Base-by-base conservation (phyloP, 2,797 vertebrate genomes). In the Toxotes lorentzi region DNA sequence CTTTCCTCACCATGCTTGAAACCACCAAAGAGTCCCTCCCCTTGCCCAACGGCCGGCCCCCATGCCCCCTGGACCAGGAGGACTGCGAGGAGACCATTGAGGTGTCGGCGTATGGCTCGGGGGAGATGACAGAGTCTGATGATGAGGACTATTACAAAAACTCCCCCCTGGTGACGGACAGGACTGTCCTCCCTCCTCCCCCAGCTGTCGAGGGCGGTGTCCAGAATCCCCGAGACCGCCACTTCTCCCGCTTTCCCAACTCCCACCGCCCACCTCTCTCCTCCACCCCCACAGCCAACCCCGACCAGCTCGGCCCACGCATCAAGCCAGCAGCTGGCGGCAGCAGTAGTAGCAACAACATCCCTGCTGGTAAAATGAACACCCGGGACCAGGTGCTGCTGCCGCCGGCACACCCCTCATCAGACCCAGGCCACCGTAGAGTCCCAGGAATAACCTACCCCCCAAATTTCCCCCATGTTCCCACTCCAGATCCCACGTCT, bases 141-240 rank as follows among this genome's bases (percentile, higher is more conserved):
- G 97, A 98, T 66, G 97, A 98, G 93, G 97, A 98, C 93, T 98
- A 97, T 95, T 97, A 96, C 89, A 97, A 96, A 96, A 96, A 96
- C 80, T 95, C 95, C 38, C 94, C 93, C 88, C 89, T 97, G 86
- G 96, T 96, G 94, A 97, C 97, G 77, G 97, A 97, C 91, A 95
- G 96, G 91, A 97, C 96, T 89, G 95, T 96, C 78, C 94, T 96
- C 61, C 93, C 96, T 21, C 95, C 96, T 60, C 96, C 94, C 81
- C 96, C 94, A 2, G 94, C 91, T 53, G 96, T 66, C 17, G 92
- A 94, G 30, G 93, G 91, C 1, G 84, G 87, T 6, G 90, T 92
- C 81, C 92, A 94, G 82, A 93, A 86, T 92, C 95, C 95, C 86
- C 89, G 91, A 67, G 93, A 94, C 76, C 90, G 92, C 60, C 92